Base-by-base conservation (phyloP, 2,113 vertebrate genomes). In the Clarias macrocephalus region DNA sequence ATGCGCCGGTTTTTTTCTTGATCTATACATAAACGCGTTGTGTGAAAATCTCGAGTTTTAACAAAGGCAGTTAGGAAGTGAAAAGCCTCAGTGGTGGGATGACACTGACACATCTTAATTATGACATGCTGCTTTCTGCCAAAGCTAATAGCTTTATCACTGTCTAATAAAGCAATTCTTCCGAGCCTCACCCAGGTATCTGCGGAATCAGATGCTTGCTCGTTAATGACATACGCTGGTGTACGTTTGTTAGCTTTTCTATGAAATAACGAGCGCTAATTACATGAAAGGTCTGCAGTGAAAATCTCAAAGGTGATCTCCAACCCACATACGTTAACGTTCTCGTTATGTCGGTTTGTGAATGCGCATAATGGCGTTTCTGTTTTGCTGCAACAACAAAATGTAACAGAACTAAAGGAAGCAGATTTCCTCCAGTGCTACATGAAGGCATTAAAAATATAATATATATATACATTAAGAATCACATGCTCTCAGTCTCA, bases 81-180 rank as follows among this genome's bases (percentile, higher is more conserved):
- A 76, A 83, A 83, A 83, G 23, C 57, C 68, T 75, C 86, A 76
- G 79, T 70, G 54, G 57, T 56, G 56, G 54, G 56, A 62, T 86
- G 81, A 80, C 75, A 75, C 63, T 65, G 76, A 84, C 70, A 85
- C 57, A 82, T 72, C 56, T 87, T 82, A 89, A 89, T 89, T 85
- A 84, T 30, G 82, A 70, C 66, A 76, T 82, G 68, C 37, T 85
- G 76, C 79, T 84, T 80, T 86, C 85, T 80, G 80, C 21, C 21
- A 68, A 68, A 37, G 73, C 37, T 89, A 88, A 72, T 72, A 83
- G 81, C 88, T 85, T 87, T 83, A 87, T 89, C 59, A 87, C 82
- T 70, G 83, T 85, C 82, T 87, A 63, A 73, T 81, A 84, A 84
- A 84, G 73, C 68, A 87, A 77, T 82, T 85, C 66, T 85, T 89